A percentile compares a stretch with the other conserved stretches of the same genome.
These are phyloP conservation scores for Meiosimyza decipiens DNA, from an alignment of 2,888 invertebrate genomes.

Conservation along the genomic window DNA sequence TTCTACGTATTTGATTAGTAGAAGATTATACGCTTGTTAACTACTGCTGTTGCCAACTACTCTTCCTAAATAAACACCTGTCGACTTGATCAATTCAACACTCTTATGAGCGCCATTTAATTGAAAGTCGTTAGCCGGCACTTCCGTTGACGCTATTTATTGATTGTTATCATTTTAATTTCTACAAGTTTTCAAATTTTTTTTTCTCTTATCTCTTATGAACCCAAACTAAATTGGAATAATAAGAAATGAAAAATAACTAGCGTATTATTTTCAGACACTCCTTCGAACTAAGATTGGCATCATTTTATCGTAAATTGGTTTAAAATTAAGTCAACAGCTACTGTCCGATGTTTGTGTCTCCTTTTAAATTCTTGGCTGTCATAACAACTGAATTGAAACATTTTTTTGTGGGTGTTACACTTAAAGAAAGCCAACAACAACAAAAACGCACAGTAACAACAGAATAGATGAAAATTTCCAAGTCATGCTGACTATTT, in stretches of 20 bases:
- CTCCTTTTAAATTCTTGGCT: slow-evolving; percentile 8
- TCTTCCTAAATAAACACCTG: slow-evolving; percentile 19
- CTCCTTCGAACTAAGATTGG: slow-evolving; percentile 9
- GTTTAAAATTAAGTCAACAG: slow-evolving; percentile 21
- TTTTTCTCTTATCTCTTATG: not conserved
- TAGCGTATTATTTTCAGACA: slow-evolving; percentile 9
- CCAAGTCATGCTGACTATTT: slow-evolving; percentile 11
- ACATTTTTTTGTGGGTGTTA: slow-evolving; percentile 20
- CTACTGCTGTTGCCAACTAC: not conserved
- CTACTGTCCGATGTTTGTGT: slow-evolving; percentile 18
- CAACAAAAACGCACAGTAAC: not conserved
- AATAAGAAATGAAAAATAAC: no score
- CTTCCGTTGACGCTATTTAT: not conserved
- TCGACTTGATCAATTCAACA: not conserved
- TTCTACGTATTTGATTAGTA: no score
- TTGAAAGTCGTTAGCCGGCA: slow-evolving; percentile 16
- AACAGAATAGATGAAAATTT: not conserved
- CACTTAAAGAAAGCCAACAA: not conserved
- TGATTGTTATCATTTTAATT: slow-evolving; percentile 18
- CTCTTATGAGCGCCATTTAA: slow-evolving; percentile 16
- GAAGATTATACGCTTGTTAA: not conserved
- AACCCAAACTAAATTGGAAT: no score
- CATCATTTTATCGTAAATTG: slow-evolving; percentile 19
- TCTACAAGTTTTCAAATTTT: slow-evolving; percentile 9
- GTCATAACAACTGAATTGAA: slow-evolving; percentile 31